phyloP scores from a whole-genome alignment of 2,113 vertebrate species.

The Pteropus alecto region DNA sequence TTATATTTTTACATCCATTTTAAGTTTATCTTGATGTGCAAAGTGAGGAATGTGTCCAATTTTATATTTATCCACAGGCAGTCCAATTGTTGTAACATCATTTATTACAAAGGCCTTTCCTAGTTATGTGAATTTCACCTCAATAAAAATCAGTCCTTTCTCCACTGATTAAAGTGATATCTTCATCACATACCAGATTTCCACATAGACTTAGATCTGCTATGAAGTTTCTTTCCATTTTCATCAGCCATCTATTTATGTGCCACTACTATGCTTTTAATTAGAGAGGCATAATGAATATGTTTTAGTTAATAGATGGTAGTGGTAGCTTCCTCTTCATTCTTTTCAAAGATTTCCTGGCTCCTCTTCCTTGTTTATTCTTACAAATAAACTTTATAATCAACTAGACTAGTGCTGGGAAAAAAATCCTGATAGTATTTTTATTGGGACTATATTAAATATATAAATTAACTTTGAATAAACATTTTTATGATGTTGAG shows the following conservation, averaged over 20 bases:
- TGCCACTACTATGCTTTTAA: neutral
- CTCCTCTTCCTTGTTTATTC: slow-evolving; percentile 29
- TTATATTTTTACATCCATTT: neutral
- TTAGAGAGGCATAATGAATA: neutral
- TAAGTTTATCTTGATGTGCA: slow-evolving; percentile 8
- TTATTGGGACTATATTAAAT: slow-evolving; percentile 29
- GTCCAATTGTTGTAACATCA: neutral
- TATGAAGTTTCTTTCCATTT: slow-evolving; percentile 8
- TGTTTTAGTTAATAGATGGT: neutral
- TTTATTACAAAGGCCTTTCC: neutral
- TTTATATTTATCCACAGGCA: neutral
- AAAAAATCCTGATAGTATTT: neutral
- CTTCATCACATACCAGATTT: slow-evolving; percentile 3
- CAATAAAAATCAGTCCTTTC: neutral
- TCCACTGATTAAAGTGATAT: neutral
- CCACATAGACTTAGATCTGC: neutral
- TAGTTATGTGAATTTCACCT: neutral
- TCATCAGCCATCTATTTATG: neutral
- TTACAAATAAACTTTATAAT: slow-evolving; percentile 15
- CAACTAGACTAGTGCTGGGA: neutral
- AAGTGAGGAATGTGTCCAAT: slow-evolving; percentile 2
- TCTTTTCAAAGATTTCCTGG: slow-evolving; percentile 6
- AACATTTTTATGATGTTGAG: neutral
- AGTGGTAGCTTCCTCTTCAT: neutral
- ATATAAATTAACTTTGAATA: slow-evolving; percentile 6